A percentile compares a stretch with the other conserved stretches of the same genome.
Evolutionary conservation across 2,888 invertebrate species (phyloP).

Genomic region (Litoditis marina): DNA sequence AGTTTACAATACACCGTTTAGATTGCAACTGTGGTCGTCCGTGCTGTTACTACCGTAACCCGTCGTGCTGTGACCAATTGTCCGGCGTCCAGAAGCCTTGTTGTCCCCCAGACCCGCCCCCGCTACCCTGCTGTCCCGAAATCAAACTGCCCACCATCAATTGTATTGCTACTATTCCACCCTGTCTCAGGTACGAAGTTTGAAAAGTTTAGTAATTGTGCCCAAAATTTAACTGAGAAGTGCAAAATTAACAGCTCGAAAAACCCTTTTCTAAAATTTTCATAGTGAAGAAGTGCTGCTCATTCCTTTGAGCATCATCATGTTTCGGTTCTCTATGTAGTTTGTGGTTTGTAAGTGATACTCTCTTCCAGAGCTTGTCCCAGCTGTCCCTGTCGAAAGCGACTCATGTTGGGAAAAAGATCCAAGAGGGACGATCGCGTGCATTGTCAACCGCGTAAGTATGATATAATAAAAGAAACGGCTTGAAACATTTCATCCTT

Average conservation of each 20-base stretch:
- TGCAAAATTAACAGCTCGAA: background rate
- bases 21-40: slow-evolving; percentile 54
- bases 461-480: too few species aligned
- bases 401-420: slow-evolving; percentile 40
- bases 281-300: background rate
- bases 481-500: too few species aligned
- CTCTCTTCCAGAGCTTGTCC: slow-evolving; percentile 37
- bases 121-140: slow-evolving; percentile 51
- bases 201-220: too few species aligned
- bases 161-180: slow-evolving; percentile 46
- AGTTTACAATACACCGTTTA: slow-evolving; percentile 8
- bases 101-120: slow-evolving; percentile 46
- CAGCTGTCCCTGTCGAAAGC: slow-evolving; percentile 42
- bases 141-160: slow-evolving; percentile 23
- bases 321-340: too few species aligned
- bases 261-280: background rate
- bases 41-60: slow-evolving; percentile 54
- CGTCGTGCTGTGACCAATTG: slow-evolving; percentile 43
- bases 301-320: background rate
- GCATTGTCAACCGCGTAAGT: slow-evolving; percentile 42
- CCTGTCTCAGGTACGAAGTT: slow-evolving; percentile 37
- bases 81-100: slow-evolving; percentile 38
- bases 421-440: slow-evolving; percentile 32
- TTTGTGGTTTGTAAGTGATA: too few species aligned
- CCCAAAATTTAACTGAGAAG: background rate